Evolutionary conservation across 1,140 invertebrate genomes (phyloP).

Genomic region (Drosophila lacteicornis): DNA sequence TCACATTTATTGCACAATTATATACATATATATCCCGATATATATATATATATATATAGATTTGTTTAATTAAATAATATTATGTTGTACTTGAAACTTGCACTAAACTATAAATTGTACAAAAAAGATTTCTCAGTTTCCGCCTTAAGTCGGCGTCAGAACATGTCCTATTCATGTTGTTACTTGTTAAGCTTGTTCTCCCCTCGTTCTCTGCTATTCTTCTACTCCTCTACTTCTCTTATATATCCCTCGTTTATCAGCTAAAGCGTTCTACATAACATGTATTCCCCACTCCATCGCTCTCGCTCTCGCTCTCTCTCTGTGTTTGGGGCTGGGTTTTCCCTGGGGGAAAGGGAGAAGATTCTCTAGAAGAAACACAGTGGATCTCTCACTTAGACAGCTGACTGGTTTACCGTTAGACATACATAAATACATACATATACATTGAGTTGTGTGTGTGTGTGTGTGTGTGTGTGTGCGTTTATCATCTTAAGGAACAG

Average conservation of each 20-base stretch:
- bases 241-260: constrained; percentile 18
- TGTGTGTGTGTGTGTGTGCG: constrained; percentile 19
- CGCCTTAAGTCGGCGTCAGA: background rate
- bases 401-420: constrained; percentile 26
- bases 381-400: constrained; percentile 12
- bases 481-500: constrained; percentile 21
- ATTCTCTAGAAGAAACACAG: constrained; percentile 8
- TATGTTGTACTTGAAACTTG: constrained; percentile 64
- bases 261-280: constrained; percentile 50
- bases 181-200: constrained; percentile 28
- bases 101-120: constrained; percentile 67
- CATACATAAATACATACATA: constrained; percentile 26
- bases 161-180: constrained; percentile 14
- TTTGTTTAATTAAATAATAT: constrained; percentile 50
- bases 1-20: constrained; percentile 59
- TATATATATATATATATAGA: constrained; percentile 30
- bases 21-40: constrained; percentile 25
- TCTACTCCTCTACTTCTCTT: background rate
- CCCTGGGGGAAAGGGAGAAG: background rate
- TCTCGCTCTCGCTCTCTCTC: background rate
- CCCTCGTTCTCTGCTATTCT: background rate
- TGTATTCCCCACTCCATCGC: background rate
- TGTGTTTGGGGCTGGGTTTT: constrained; percentile 6
- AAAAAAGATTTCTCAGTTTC: constrained; percentile 60
- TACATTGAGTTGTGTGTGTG: constrained; percentile 31